These are phyloP conservation scores for Ursus arctos DNA, from an alignment of 2,113 vertebrate genomes.

Conservation along the genomic window DNA sequence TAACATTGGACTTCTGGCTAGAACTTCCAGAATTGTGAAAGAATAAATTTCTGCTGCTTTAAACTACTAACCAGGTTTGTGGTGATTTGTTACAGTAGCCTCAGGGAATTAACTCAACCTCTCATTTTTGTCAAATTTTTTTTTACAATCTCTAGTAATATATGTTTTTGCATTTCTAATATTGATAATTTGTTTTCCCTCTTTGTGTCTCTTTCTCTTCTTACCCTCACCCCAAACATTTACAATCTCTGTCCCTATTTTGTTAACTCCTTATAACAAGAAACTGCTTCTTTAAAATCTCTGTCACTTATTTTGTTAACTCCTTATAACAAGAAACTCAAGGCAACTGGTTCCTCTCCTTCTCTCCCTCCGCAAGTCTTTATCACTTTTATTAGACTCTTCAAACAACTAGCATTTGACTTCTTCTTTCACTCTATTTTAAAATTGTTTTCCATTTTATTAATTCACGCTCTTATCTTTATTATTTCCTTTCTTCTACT, in stretches of 20 bases:
- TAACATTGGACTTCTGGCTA: background rate
- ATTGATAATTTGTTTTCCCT: background rate
- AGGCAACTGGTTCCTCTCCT: background rate
- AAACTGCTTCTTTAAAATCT: background rate
- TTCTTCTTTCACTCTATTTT: background rate
- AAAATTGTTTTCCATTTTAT: background rate
- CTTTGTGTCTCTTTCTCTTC: background rate
- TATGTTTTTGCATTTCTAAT: background rate
- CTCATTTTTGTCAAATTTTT: background rate
- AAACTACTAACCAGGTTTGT: background rate
- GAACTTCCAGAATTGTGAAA: background rate
- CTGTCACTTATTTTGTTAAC: background rate
- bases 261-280: constrained; percentile 26
- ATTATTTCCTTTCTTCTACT: background rate
- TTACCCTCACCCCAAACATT: background rate
- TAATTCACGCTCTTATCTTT: background rate
- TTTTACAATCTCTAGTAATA: background rate
- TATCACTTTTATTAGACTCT: background rate
- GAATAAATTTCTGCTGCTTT: background rate
- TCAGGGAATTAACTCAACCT: background rate
- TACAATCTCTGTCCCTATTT: background rate
- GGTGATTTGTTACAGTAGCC: background rate
- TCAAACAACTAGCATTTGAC: background rate
- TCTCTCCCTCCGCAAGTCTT: background rate
- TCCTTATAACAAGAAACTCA: background rate